phyloP scores from a whole-genome alignment of 2,113 vertebrate genomes.

The Tautogolabrus adspersus region DNA sequence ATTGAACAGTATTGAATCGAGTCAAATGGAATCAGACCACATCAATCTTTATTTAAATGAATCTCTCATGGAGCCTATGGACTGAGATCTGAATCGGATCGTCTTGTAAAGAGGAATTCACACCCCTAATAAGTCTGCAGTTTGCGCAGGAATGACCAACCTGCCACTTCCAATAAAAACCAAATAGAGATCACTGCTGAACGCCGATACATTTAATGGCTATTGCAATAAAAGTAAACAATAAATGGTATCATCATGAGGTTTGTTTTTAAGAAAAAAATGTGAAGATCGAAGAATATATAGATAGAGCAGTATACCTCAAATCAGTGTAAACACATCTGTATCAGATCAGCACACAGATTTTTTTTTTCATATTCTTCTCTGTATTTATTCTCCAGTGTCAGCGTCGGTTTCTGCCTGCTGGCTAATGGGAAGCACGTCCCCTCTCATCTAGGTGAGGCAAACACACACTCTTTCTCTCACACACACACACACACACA shows the following conservation, averaged over 20 bases:
- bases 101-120: too few species aligned
- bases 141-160: too few species aligned
- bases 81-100: too few species aligned
- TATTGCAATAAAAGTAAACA: not conserved
- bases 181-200: too few species aligned
- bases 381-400: slow-evolving; percentile 77
- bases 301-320: too few species aligned
- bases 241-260: not conserved
- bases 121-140: too few species aligned
- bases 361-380: not conserved
- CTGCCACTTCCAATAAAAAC: too few species aligned
- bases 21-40: too few species aligned
- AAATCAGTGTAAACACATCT: slow-evolving; percentile 16
- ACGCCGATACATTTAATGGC: too few species aligned
- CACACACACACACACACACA: slow-evolving; percentile 39
- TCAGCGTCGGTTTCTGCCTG: slow-evolving; percentile 91
- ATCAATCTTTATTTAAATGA: too few species aligned
- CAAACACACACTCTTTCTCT: slow-evolving; percentile 33
- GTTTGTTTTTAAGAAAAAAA: not conserved
- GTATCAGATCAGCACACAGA: slow-evolving; percentile 1
- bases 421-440: slow-evolving; percentile 90
- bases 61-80: too few species aligned
- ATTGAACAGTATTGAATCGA: too few species aligned
- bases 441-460: slow-evolving; percentile 88
- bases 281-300: not conserved